These are phyloP conservation scores for Hemitrygon akajei DNA, from an alignment of 2,797 vertebrate species.

Conservation along the genomic window DNA sequence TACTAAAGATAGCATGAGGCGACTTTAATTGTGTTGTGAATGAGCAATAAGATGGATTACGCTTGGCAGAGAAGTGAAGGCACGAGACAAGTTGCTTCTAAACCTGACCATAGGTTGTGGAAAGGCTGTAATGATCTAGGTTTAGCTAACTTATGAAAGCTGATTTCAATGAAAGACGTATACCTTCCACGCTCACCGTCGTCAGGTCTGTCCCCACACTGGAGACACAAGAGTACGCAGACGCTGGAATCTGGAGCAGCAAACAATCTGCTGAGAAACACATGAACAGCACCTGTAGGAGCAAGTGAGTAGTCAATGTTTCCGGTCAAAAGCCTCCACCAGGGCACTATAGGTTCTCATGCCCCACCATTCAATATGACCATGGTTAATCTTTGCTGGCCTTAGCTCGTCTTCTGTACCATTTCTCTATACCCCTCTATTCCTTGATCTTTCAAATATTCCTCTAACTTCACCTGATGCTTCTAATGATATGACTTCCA, in stretches of 20 bases:
- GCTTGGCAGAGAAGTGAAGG: background rate
- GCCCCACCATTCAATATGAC: no score
- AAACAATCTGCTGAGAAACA: no score
- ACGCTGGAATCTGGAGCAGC: background rate
- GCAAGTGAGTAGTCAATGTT: no score
- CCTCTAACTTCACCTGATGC: background rate
- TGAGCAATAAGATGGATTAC: constrained; percentile 29
- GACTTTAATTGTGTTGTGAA: constrained; percentile 32
- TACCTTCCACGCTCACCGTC: background rate
- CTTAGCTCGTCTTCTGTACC: background rate
- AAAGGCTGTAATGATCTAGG: constrained; percentile 10
- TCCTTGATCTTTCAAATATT: background rate
- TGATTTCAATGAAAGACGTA: constrained; percentile 3
- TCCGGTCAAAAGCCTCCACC: no score
- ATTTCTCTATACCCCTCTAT: background rate
- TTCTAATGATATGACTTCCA: background rate
- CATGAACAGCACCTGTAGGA: no score
- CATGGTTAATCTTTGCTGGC: no score
- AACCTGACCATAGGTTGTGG: background rate
- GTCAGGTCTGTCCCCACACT: background rate
- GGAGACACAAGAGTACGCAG: background rate
- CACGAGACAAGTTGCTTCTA: background rate
- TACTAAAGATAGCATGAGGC: constrained; percentile 10
- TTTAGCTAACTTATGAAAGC: constrained; percentile 11
- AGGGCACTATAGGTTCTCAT: no score